A percentile compares a stretch with the other conserved stretches of the same genome.
Evolutionary conservation across 1,140 invertebrate species (phyloP).

Genomic region (Cataglyphis hispanica): DNA sequence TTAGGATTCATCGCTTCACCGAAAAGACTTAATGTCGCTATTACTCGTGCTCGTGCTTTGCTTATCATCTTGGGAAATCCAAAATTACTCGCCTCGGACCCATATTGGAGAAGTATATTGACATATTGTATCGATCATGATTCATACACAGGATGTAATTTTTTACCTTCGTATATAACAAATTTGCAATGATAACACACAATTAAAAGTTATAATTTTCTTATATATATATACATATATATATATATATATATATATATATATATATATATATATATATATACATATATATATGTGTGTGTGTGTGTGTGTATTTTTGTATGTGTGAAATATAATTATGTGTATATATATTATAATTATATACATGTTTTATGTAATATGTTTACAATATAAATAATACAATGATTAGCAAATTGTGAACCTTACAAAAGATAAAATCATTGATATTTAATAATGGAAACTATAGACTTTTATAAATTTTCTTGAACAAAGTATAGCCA

Average conservation of each 20-base stretch:
- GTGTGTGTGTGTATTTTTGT: too few species aligned
- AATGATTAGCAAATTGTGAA: conserved; percentile 19
- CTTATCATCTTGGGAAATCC: conserved; percentile 95
- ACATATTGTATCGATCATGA: conserved; percentile 82
- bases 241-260: background rate
- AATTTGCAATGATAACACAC: conserved; percentile 6
- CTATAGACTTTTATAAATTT: background rate
- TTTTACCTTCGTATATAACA: conserved; percentile 53
- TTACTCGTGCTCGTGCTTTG: conserved; percentile 93
- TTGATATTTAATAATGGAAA: background rate
- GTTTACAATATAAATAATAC: background rate
- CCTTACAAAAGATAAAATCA: background rate
- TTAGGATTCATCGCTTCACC: conserved; percentile 93
- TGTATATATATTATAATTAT: background rate
- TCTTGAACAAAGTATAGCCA: background rate
- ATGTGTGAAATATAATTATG: too few species aligned
- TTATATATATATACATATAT: background rate
- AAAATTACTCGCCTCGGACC: conserved; percentile 90
- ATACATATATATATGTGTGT: background rate
- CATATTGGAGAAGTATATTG: conserved; percentile 91
- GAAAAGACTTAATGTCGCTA: conserved; percentile 94
- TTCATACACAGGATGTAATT: conserved; percentile 80
- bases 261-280: background rate
- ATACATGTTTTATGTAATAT: background rate
- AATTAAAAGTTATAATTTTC: conserved; percentile 11